phyloP scores from a whole-genome alignment of 2,113 vertebrate genomes.

The Passer domesticus region DNA sequence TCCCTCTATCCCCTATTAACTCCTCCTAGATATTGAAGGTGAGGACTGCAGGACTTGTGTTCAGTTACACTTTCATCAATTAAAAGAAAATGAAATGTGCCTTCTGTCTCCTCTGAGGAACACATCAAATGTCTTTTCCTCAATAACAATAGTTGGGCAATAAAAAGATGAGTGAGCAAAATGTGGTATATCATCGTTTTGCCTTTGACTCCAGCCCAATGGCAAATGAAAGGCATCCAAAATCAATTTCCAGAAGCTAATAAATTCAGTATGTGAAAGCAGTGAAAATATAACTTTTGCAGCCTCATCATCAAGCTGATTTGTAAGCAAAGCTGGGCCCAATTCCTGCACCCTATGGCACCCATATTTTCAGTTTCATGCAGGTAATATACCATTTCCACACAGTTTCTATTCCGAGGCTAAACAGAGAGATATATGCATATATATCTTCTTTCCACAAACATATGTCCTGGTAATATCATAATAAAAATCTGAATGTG shows the following conservation, averaged over 20 bases:
- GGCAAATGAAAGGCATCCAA: conserved; percentile 75
- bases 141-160: conserved; percentile 62
- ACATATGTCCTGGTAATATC: conserved; percentile 54
- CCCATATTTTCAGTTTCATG: conserved; percentile 56
- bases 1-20: neutral
- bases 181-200: conserved; percentile 45
- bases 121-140: conserved; percentile 34
- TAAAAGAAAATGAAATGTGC: conserved; percentile 27
- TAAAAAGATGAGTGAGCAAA: conserved; percentile 70
- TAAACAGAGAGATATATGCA: conserved; percentile 26
- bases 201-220: conserved; percentile 65
- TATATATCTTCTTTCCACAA: conserved; percentile 45
- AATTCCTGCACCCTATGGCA: conserved; percentile 32
- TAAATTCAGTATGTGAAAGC: conserved; percentile 63
- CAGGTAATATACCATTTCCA: conserved; percentile 57
- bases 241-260: conserved; percentile 73
- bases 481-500: conserved; percentile 59
- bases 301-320: conserved; percentile 64
- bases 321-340: conserved; percentile 67
- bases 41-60: neutral
- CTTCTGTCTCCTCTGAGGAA: conserved; percentile 36
- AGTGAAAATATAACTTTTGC: conserved; percentile 65
- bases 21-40: neutral
- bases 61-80: conserved; percentile 43
- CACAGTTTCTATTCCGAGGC: conserved; percentile 22